phyloP scores from a whole-genome alignment of 2,888 invertebrate species.

The Hirtodrosophila confusa region DNA sequence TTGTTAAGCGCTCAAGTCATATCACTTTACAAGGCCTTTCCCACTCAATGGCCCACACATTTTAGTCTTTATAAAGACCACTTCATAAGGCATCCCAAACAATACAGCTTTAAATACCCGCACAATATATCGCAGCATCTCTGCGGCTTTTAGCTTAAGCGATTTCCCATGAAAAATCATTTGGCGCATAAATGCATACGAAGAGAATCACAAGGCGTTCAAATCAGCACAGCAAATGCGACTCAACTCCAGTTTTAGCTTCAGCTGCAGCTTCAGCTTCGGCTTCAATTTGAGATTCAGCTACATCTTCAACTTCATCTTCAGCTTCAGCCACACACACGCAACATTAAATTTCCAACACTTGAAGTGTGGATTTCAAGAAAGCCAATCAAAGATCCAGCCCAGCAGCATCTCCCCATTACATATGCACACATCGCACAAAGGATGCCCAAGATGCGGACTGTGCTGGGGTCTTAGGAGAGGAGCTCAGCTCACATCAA shows the following conservation, averaged over 20 bases:
- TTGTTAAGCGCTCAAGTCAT: conserved; percentile 21
- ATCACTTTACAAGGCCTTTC: conserved; percentile 41
- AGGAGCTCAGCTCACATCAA: conserved; percentile 40
- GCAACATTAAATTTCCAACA: conserved; percentile 57
- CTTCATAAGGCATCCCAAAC: conserved; percentile 14
- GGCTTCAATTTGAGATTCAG: neutral
- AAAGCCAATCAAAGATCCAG: conserved; percentile 57
- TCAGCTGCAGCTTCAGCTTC: neutral
- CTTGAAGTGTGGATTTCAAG: conserved; percentile 65
- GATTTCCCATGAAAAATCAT: conserved; percentile 59
- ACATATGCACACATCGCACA: conserved; percentile 52
- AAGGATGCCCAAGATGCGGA: conserved; percentile 27
- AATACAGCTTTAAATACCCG: conserved; percentile 24
- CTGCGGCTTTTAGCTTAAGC: conserved; percentile 45
- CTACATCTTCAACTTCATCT: conserved; percentile 13
- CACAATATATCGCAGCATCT: conserved; percentile 38
- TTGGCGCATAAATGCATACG: conserved; percentile 56
- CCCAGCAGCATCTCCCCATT: conserved; percentile 30
- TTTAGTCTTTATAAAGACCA: conserved; percentile 12
- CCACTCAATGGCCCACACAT: conserved; percentile 37
- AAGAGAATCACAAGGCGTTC: conserved; percentile 34
- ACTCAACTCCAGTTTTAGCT: conserved; percentile 13
- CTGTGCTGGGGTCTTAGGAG: conserved; percentile 3
- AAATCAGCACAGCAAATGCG: conserved; percentile 39
- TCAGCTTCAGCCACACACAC: conserved; percentile 25